Evolutionary conservation across 2,797 vertebrate genomes (phyloP), one percentile per base, ranked within the genome.

Genomic region (Myiotriccus ornatus): DNA sequence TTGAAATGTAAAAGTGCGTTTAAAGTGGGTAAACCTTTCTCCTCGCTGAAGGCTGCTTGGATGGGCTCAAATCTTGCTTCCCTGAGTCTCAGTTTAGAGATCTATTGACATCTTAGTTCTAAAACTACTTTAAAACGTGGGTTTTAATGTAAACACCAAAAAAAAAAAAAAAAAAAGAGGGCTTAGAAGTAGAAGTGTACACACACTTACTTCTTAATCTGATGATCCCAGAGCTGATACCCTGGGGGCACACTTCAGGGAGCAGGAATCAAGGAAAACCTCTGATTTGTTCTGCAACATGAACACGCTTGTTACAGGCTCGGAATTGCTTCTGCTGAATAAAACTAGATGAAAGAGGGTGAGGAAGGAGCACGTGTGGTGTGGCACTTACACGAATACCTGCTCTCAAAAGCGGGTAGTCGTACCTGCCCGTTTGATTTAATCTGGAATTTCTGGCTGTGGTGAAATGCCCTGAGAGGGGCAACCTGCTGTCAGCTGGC

Each of bases 11-110:
- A 82, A 95, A 95, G 46, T 87, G 70, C 18, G 9, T 94, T 91
- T 96, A 92, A 97, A 94, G 75, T 79, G 69, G 77, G 78, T 85
- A 95, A 91, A 91, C 68, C 77, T 79, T 92, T 50, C 27, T 89
- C 21, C 49, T 84, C 39, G 8, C 67, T 78, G 87, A 84, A 85
- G 68, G 15, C 60, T 94, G 82, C 52, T 65, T 83, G 84, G 90
- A 69, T 23, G 65, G 65, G 24, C 71, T 89, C 41, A 84, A 83
- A 62, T 80, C 53, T 65, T 70, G 27, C 47, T 89, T 91, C 47
- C 14, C 60, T 4, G 32, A 41, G 70, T 50, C 65, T 57, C 53
- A 37, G 41, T 70, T 92, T 63, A 56, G 57, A 78, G 44, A 62
- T 85, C 74, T 78, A 27, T 64, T 87, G 84, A 46, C 35, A 32